phyloP scores from a whole-genome alignment of 2,797 vertebrate species.

The Acanthis flammea region DNA sequence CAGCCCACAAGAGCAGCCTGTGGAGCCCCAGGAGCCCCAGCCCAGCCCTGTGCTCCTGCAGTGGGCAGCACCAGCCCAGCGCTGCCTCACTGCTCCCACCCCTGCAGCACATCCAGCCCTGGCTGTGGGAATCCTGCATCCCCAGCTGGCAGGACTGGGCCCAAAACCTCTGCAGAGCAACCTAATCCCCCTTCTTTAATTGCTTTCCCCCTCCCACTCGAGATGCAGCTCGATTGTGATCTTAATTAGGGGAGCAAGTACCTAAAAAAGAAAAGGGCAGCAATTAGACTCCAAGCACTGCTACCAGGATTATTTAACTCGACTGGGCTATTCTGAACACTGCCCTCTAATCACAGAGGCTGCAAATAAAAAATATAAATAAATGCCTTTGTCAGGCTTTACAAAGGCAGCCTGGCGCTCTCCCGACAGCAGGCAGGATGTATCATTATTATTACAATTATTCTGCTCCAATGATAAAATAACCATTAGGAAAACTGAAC shows the following conservation, averaged over 20 bases:
- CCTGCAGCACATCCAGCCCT: not conserved
- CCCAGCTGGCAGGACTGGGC: not conserved
- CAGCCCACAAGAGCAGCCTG: not conserved
- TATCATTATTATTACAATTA: constrained; percentile 25
- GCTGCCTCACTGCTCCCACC: fast-evolving
- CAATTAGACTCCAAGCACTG: not conserved
- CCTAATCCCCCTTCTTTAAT: not conserved
- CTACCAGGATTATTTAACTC: not conserved
- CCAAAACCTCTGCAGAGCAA: not conserved
- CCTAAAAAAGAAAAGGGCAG: constrained; percentile 31
- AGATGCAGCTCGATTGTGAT: not conserved
- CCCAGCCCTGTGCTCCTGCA: not conserved
- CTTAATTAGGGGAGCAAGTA: constrained; percentile 42
- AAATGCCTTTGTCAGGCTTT: constrained; percentile 29
- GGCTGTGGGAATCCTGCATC: fast-evolving
- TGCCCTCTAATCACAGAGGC: constrained; percentile 43
- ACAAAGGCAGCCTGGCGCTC: not conserved
- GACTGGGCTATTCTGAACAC: not conserved
- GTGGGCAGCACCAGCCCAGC: fast-evolving
- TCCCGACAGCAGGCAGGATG: not conserved
- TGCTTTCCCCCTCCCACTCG: not conserved
- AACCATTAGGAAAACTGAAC: constrained; percentile 24
- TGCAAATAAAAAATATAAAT: constrained; percentile 35
- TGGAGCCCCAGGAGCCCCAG: fast-evolving
- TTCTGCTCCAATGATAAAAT: constrained; percentile 43